Base-by-base conservation (phyloP, 1,140 invertebrate species). In the Tetramorium parvispinum region DNA sequence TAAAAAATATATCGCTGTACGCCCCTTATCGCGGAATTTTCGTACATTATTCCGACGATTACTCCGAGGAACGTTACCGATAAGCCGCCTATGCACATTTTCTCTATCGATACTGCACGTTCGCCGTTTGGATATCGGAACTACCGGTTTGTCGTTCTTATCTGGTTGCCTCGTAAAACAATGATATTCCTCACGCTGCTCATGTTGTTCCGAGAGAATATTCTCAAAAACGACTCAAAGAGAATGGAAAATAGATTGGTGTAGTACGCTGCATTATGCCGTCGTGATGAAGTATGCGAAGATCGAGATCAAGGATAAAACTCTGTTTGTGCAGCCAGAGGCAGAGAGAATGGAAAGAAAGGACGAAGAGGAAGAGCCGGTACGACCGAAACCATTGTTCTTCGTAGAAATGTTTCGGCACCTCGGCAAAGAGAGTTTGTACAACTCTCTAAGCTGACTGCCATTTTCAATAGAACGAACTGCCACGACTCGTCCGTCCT, bases 391-490 rank as follows among this genome's bases (percentile, higher is more conserved):
- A 24, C 51, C 78, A 89, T 87, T 89, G 88, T 89, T 86, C 88
- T 77, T 32, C 78, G 21, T 24, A 11, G 59, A 77, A 81, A 76
- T 53, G 82, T 89, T 86, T 43, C 61, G 51, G 46, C 57, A 24
- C 27, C 51, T 68, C 55, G 46, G 73, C 51, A 81, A 57, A 65
- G 65, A 79, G 53, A 86, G 82, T 82, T 89, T 71, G 21, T 89
- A 82, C 87, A 86, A 89, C 61, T 70, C 87, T 89, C 83, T 86
- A 82, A 89, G 70, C 88, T 57, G 68, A 49, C 76, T 86, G 59
- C 61, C 61, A 77, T 51, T 83, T 83, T 73, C 68, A 53, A 32
- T 32, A 59, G 68, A 82, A 59, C 59, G 21, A 86, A 43, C 68
- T 37, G 68, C 24, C 37, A 24, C n/a, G 53, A 40, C 63, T 83